These are phyloP conservation scores for Corynorhinus townsendii DNA, from an alignment of 2,113 vertebrate species.

Conservation along the genomic window DNA sequence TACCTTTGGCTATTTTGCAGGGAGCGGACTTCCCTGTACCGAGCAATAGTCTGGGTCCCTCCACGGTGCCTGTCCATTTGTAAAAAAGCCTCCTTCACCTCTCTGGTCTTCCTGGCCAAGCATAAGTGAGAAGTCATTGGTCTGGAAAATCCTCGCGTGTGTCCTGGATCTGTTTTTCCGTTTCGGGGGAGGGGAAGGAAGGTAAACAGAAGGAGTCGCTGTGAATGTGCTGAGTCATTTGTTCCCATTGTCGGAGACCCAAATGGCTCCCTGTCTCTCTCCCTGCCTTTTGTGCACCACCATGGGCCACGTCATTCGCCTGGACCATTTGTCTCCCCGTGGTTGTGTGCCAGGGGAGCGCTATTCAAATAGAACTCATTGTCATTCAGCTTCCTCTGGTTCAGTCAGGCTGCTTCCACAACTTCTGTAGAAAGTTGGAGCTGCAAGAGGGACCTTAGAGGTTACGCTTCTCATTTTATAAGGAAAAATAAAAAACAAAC, in stretches of 20 bases:
- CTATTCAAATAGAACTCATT: background rate
- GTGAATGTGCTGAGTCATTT: background rate
- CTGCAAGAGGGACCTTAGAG: background rate
- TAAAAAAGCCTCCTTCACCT: conserved; percentile 24
- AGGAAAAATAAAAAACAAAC: background rate
- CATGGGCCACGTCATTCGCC: background rate
- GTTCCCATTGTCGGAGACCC: background rate
- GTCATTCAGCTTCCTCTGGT: background rate
- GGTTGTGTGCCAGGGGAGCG: background rate
- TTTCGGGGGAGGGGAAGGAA: background rate
- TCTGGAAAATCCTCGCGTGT: background rate
- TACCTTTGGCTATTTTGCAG: conserved; percentile 34
- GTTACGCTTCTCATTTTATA: background rate
- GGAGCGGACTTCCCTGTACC: conserved; percentile 48
- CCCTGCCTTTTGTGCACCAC: background rate
- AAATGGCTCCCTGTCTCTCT: background rate
- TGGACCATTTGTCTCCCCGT: background rate
- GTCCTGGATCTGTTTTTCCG: background rate
- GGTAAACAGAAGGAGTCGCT: background rate
- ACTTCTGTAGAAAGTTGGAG: background rate
- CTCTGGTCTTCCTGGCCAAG: conserved; percentile 15
- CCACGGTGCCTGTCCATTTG: conserved; percentile 54
- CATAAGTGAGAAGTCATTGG: background rate
- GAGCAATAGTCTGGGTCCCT: conserved; percentile 30
- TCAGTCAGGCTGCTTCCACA: background rate